A percentile compares a stretch with the other conserved stretches of the same genome.
These are phyloP conservation scores for Drosophila antonietae DNA, from an alignment of 2,888 invertebrate species.

Conservation along the genomic window DNA sequence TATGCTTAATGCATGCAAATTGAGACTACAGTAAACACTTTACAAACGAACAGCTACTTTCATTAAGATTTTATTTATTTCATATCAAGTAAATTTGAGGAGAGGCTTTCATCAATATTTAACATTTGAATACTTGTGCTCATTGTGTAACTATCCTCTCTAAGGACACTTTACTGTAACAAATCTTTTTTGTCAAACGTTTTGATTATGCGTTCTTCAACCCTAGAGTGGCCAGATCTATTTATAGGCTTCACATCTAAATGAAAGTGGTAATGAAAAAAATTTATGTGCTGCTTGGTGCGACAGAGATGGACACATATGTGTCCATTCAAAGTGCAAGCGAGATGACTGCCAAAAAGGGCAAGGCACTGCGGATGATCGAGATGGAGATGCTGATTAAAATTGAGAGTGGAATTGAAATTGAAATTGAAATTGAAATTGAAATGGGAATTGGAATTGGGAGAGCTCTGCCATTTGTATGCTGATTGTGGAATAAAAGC, in stretches of 20 bases:
- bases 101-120: not conserved
- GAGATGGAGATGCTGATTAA: conserved; percentile 39
- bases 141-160: not conserved
- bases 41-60: not conserved
- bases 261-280: conserved; percentile 79
- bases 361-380: conserved; percentile 27
- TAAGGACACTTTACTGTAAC: not conserved
- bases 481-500: conserved; percentile 49
- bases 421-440: conserved; percentile 53
- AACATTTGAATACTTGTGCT: not conserved
- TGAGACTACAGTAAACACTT: conserved; percentile 10
- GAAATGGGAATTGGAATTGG: conserved; percentile 4
- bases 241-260: conserved; percentile 62
- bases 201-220: conserved; percentile 65
- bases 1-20: conserved; percentile 37
- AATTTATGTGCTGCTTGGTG: conserved; percentile 54
- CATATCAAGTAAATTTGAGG: not conserved
- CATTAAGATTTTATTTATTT: not conserved
- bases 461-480: conserved; percentile 1
- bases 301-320: conserved; percentile 2
- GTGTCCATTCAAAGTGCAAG: not conserved
- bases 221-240: conserved; percentile 55
- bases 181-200: conserved; percentile 33
- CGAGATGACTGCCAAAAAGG: conserved; percentile 37
- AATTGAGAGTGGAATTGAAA: conserved; percentile 30